Evolutionary conservation across 1,140 invertebrate genomes (phyloP).

Genomic region (Drosophila sulfurigaster): DNA sequence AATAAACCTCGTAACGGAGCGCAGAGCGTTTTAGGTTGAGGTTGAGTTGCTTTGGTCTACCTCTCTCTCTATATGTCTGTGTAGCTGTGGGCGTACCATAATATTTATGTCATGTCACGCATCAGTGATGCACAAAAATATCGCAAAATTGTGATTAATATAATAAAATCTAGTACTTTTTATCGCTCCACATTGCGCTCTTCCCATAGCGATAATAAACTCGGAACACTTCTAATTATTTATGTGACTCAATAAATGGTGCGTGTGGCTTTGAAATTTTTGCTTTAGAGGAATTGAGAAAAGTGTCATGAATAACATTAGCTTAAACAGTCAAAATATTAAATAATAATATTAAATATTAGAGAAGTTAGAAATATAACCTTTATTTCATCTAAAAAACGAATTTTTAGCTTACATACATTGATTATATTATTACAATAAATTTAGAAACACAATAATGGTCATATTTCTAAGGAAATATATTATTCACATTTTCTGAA

Average conservation of each 20-base stretch:
- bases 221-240: neutral
- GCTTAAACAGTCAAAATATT: no score
- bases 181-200: neutral
- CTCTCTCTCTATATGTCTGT: constrained; percentile 3
- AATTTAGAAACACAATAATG: no score
- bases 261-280: neutral
- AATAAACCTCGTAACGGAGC: constrained; percentile 35
- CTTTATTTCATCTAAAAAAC: no score
- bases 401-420: no score
- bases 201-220: neutral
- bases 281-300: no score
- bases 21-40: constrained; percentile 7
- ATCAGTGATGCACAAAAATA: constrained; percentile 32
- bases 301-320: no score
- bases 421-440: no score
- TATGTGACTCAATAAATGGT: neutral
- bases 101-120: constrained; percentile 36
- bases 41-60: neutral
- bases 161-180: neutral
- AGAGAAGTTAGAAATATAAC: no score
- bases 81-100: constrained; percentile 13
- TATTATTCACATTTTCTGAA: no score
- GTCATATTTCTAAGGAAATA: no score
- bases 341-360: no score
- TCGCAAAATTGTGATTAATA: constrained; percentile 22